Percentiles rank a stretch among this genome's conserved stretches.
Conservation (phyloP, 2,113 vertebrate genomes). For the Oryzias woworae region DNA sequence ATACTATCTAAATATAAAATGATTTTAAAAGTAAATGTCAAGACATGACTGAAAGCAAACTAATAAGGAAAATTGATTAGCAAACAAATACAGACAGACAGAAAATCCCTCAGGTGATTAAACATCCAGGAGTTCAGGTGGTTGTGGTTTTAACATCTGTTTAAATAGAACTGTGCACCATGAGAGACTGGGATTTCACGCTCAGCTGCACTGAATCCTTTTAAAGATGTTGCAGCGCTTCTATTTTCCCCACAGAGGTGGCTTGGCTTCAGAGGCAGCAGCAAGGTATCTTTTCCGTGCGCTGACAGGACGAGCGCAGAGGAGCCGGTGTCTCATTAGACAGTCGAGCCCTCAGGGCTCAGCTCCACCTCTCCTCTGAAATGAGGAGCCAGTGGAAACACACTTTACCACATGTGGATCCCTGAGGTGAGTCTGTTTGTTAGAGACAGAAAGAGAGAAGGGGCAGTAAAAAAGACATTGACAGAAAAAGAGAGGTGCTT, state of each 20-base stretch:
- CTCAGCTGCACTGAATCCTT: conserved; percentile 63
- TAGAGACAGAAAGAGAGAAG: conserved; percentile 3
- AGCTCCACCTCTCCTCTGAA: conserved; percentile 19
- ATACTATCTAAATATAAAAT: too few species aligned
- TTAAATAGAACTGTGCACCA: conserved; percentile 44
- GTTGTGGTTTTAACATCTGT: conserved; percentile 52
- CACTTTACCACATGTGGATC: conserved; percentile 41
- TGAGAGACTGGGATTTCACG: conserved; percentile 58
- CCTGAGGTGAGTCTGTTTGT: conserved; percentile 14
- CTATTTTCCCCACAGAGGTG: conserved; percentile 27
- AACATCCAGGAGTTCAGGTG: conserved; percentile 35
- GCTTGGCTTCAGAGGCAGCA: conserved; percentile 15
- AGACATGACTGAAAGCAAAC: too few species aligned
- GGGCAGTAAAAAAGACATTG: not conserved
- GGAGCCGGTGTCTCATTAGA: conserved; percentile 55
- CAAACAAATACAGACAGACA: conserved; percentile 14
- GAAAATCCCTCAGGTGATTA: conserved; percentile 33
- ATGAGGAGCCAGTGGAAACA: conserved; percentile 20
- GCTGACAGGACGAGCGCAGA: conserved; percentile 41
- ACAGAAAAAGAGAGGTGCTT: conserved; percentile 26
- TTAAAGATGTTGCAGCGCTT: conserved; percentile 60
- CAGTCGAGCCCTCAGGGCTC: conserved; percentile 33
- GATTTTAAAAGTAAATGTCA: too few species aligned
- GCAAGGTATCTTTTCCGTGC: conserved; percentile 23
- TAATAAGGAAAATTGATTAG: not conserved